phyloP scores from a whole-genome alignment of 2,888 invertebrate genomes.

The Oligia latruncula region DNA sequence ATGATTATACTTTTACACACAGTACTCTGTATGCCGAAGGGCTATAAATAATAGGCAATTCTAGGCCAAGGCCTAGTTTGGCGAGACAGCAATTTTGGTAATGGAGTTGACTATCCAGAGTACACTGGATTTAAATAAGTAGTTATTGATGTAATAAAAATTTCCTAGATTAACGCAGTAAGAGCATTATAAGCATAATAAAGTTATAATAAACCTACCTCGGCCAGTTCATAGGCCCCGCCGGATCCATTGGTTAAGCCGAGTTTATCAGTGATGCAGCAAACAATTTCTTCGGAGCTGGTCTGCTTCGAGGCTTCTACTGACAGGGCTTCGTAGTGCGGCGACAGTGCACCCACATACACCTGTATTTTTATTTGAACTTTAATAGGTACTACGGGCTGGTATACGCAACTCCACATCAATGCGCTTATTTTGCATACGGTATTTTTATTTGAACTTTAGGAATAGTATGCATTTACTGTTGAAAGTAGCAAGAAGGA shows the following conservation, averaged over 20 bases:
- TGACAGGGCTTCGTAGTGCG: constrained; percentile 96
- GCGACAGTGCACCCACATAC: constrained; percentile 96
- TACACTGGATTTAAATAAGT: background rate
- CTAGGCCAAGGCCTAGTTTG: background rate
- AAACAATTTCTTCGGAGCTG: constrained; percentile 97
- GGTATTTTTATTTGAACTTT: constrained; percentile 64
- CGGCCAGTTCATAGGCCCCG: constrained; percentile 95
- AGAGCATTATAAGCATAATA: background rate
- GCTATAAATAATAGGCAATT: background rate
- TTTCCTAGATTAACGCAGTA: background rate
- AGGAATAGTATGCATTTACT: background rate
- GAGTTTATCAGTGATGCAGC: constrained; percentile 94
- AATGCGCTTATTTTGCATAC: too few species aligned
- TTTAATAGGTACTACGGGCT: too few species aligned
- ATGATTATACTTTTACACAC: background rate
- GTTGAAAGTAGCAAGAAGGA: background rate
- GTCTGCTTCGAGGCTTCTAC: constrained; percentile 98
- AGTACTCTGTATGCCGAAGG: background rate
- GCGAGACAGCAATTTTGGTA: background rate
- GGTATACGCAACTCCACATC: too few species aligned
- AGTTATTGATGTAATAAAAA: background rate
- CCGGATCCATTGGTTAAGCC: constrained; percentile 88
- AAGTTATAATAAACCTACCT: constrained; percentile 82
- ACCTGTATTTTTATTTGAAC: constrained; percentile 90
- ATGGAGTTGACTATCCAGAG: background rate